Evolutionary conservation across 2,888 invertebrate species (phyloP).

Genomic region (Zygogramma bicolorata): DNA sequence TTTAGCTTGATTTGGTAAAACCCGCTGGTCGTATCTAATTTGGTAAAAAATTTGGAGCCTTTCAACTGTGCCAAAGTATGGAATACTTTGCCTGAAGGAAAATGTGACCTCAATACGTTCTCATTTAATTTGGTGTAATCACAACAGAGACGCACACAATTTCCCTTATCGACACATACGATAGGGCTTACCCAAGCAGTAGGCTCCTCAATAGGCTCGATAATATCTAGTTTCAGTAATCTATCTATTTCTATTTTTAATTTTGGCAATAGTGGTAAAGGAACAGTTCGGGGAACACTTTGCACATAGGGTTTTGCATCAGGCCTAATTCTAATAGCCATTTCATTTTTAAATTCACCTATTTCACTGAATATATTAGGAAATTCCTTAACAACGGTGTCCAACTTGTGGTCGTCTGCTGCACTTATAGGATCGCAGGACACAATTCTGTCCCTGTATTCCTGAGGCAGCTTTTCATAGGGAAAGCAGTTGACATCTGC

Average conservation of each 20-base stretch:
- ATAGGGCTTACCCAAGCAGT: constrained; percentile 30
- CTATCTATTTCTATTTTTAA: constrained; percentile 19
- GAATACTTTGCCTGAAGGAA: constrained; percentile 47
- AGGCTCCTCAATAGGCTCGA: constrained; percentile 22
- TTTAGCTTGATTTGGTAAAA: constrained; percentile 30
- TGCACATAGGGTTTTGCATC: constrained; percentile 25
- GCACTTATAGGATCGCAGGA: not conserved
- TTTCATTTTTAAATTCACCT: constrained; percentile 26
- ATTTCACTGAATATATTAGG: constrained; percentile 24
- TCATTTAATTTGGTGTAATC: constrained; percentile 45
- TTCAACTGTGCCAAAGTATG: constrained; percentile 43
- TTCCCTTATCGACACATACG: constrained; percentile 16
- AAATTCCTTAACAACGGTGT: not conserved
- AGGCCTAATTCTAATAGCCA: constrained; percentile 20
- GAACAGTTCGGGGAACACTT: constrained; percentile 17
- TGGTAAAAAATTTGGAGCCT: constrained; percentile 44
- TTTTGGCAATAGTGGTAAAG: constrained; percentile 10
- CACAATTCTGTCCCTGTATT: not conserved
- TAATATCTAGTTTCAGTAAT: constrained; percentile 14
- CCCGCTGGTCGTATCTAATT: constrained; percentile 27
- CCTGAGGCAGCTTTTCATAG: not conserved
- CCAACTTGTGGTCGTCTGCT: not conserved
- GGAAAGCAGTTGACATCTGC: not conserved
- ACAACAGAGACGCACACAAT: constrained; percentile 26
- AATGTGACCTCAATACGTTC: constrained; percentile 21